These are phyloP conservation scores for Dysdera silvatica DNA, from an alignment of 1,140 invertebrate genomes.

Conservation along the genomic window DNA sequence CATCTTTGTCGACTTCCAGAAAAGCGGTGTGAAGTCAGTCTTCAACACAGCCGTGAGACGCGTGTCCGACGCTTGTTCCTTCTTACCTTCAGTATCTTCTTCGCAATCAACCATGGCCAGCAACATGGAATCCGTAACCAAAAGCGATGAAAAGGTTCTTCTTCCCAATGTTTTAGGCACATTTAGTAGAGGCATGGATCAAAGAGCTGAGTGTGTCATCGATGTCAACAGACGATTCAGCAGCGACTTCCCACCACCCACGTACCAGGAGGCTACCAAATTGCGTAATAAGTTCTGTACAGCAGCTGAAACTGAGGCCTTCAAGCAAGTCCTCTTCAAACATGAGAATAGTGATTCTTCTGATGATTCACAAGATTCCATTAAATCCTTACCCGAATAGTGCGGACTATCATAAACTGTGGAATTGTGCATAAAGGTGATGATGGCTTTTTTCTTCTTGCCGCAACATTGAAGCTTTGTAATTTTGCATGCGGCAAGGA, in stretches of 20 bases:
- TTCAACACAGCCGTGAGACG: slow-evolving; percentile 11
- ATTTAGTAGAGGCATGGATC: neutral
- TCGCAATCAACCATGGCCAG: neutral
- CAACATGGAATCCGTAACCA: neutral
- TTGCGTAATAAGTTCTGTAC: too few relatives aligned
- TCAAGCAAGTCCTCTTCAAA: too few relatives aligned
- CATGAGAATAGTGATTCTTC: too few relatives aligned
- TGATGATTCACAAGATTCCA: too few relatives aligned
- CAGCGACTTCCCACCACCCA: slow-evolving; percentile 18
- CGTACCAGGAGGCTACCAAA: slow-evolving; percentile 9
- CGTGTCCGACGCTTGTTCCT: slow-evolving; percentile 18
- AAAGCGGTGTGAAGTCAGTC: slow-evolving; percentile 9
- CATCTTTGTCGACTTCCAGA: slow-evolving; percentile 15
- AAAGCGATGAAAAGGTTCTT: slow-evolving; percentile 12
- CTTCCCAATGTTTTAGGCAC: slow-evolving; percentile 16
- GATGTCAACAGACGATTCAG: slow-evolving; percentile 26
- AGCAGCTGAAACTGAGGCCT: too few relatives aligned
- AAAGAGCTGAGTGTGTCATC: neutral
- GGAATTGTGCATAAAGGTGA: too few relatives aligned
- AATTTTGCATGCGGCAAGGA: too few relatives aligned
- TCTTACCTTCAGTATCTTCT: slow-evolving; percentile 5
- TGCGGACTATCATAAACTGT: too few relatives aligned
- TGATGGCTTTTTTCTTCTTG: too few relatives aligned
- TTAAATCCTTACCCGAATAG: too few relatives aligned
- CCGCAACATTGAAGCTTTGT: too few relatives aligned